Percentiles rank a stretch among this genome's conserved stretches.
Conservation (phyloP, 2,113 vertebrate species). For the Scophthalmus maximus region DNA sequence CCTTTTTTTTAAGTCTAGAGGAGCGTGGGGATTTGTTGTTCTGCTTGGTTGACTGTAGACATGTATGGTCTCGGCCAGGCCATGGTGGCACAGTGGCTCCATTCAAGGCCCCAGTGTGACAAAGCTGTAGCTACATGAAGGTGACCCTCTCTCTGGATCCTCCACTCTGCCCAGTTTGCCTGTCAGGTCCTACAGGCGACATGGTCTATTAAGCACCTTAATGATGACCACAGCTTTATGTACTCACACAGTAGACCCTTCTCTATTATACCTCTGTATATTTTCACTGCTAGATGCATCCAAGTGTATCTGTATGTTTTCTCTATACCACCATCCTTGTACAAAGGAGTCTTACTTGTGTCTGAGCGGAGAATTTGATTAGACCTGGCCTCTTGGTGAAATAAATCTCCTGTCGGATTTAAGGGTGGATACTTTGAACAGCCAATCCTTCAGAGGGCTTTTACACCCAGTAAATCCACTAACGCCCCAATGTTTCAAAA, state of each 20-base stretch:
- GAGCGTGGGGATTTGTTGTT: conserved; percentile 63
- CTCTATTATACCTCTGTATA: conserved; percentile 16
- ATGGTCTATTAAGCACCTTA: conserved; percentile 82
- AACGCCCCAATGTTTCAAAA: conserved; percentile 66
- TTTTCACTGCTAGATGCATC: conserved; percentile 18
- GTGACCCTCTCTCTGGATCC: conserved; percentile 76
- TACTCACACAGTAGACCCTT: conserved; percentile 42
- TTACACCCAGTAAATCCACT: conserved; percentile 70
- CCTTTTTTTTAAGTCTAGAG: conserved; percentile 29
- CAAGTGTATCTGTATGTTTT: conserved; percentile 33
- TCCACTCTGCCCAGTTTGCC: conserved; percentile 57
- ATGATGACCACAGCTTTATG: conserved; percentile 75
- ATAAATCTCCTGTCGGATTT: conserved; percentile 69
- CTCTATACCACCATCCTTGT: background rate
- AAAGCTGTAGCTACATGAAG: conserved; percentile 76
- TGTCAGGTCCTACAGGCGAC: conserved; percentile 69
- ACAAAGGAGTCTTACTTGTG: conserved; percentile 17
- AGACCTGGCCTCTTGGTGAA: conserved; percentile 46
- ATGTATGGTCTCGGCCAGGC: conserved; percentile 62
- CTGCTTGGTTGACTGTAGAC: conserved; percentile 69
- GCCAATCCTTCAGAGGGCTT: conserved; percentile 60
- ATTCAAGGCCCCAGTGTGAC: conserved; percentile 71
- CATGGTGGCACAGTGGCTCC: conserved; percentile 54
- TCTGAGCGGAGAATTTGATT: conserved; percentile 49
- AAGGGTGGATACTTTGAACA: conserved; percentile 61